A percentile compares a stretch with the other conserved stretches of the same genome.
Evolutionary conservation across 2,113 vertebrate species (phyloP).

Genomic region (Nasalis larvatus): DNA sequence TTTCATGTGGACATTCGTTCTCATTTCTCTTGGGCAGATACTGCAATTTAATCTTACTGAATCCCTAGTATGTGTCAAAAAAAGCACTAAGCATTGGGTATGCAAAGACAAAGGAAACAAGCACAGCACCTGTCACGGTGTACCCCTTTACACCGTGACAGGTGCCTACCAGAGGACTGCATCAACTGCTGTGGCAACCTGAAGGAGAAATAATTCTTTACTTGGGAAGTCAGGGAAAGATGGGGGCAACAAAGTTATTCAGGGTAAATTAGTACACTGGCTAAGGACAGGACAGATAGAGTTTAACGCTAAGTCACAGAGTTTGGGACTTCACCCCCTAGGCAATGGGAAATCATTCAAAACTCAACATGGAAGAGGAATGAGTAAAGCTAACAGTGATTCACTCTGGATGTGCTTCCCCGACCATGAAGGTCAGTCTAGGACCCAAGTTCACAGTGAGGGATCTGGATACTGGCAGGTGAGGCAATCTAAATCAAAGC

Average conservation of each 20-base stretch:
- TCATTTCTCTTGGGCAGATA: not conserved
- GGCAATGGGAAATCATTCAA: not conserved
- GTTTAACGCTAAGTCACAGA: not conserved
- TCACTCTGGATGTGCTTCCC: not conserved
- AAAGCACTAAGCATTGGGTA: not conserved
- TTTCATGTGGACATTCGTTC: not conserved
- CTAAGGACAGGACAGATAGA: not conserved
- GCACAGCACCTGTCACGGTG: not conserved
- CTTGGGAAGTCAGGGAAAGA: not conserved
- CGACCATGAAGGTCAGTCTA: not conserved
- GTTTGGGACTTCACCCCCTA: not conserved
- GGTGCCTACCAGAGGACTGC: fast-evolving
- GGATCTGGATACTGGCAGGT: not conserved
- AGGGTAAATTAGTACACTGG: not conserved
- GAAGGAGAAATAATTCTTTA: not conserved
- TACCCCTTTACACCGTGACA: too few relatives aligned
- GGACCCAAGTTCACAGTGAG: not conserved
- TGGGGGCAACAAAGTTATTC: not conserved
- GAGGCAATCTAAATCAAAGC: not conserved
- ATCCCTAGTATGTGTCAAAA: not conserved
- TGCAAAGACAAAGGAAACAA: not conserved
- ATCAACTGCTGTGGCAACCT: not conserved
- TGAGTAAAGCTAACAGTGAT: not conserved
- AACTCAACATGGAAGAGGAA: not conserved
- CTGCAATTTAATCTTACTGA: not conserved